Conservation (phyloP, 1,140 invertebrate species). For the Xylocopa sonorina region DNA sequence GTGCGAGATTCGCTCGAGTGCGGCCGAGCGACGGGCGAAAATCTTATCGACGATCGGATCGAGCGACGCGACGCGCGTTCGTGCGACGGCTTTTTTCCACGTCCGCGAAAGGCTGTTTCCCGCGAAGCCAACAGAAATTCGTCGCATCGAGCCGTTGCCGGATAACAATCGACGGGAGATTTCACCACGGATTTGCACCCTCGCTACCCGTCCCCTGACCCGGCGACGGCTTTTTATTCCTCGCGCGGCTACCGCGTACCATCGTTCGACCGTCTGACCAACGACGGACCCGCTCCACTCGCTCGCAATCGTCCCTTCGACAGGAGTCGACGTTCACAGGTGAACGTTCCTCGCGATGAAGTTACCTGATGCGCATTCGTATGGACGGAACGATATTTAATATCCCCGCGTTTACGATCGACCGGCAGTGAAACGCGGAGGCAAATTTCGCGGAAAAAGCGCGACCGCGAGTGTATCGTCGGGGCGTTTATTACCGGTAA, state of each 20-base stretch:
- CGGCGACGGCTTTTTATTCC: no score
- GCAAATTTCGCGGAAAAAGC: slow-evolving; percentile 36
- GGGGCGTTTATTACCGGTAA: slow-evolving; percentile 37
- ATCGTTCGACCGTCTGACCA: slow-evolving; percentile 7
- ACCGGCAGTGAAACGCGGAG: neutral
- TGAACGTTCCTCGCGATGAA: no score
- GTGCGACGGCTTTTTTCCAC: neutral
- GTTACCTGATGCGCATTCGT: no score
- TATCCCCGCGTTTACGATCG: slow-evolving; percentile 25
- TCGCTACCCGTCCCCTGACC: slow-evolving; percentile 1
- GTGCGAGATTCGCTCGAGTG: neutral
- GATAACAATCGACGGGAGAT: neutral
- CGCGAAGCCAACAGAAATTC: neutral
- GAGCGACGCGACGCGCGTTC: neutral
- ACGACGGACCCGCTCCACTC: slow-evolving; percentile 12
- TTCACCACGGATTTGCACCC: neutral
- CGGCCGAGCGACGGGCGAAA: no score
- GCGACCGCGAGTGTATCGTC: slow-evolving; percentile 26
- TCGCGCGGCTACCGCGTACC: no score
- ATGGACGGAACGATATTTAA: slow-evolving; percentile 16
- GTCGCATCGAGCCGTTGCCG: neutral
- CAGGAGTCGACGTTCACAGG: no score
- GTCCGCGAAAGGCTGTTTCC: neutral
- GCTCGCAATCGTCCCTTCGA: neutral
- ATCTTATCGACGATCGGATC: slow-evolving; percentile 29